phyloP scores from a whole-genome alignment of 2,113 vertebrate genomes.

The Dendrocopos noguchii region DNA sequence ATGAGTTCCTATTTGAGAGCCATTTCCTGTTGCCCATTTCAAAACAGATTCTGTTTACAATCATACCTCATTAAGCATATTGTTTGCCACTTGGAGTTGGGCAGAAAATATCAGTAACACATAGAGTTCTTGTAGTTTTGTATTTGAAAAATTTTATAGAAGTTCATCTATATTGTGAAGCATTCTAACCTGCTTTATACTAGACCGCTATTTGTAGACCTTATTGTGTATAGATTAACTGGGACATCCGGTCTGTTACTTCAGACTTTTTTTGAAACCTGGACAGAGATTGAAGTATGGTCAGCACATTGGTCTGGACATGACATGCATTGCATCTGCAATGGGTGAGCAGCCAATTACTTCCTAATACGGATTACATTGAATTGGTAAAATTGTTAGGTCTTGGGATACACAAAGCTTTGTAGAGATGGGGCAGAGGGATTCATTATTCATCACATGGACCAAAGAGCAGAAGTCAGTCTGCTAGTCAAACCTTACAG shows the following conservation, averaged over 20 bases:
- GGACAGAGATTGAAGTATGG: neutral
- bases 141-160: neutral
- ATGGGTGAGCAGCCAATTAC: neutral
- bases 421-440: neutral
- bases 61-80: neutral
- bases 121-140: neutral
- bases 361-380: neutral
- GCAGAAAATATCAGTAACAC: neutral
- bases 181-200: neutral
- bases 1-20: neutral
- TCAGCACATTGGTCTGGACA: neutral
- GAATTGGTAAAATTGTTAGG: neutral
- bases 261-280: neutral
- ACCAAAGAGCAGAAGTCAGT: neutral
- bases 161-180: accelerated
- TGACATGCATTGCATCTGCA: too few relatives aligned
- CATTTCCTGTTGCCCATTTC: neutral
- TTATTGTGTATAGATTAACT: neutral
- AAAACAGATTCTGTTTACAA: neutral
- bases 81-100: neutral
- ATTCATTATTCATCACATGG: neutral
- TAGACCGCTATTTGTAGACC: neutral
- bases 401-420: neutral
- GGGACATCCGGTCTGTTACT: neutral
- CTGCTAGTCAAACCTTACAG: neutral